Evolutionary conservation across 2,113 vertebrate species (phyloP), one percentile per base, ranked within the genome.

Genomic region (Eurypyga helias): DNA sequence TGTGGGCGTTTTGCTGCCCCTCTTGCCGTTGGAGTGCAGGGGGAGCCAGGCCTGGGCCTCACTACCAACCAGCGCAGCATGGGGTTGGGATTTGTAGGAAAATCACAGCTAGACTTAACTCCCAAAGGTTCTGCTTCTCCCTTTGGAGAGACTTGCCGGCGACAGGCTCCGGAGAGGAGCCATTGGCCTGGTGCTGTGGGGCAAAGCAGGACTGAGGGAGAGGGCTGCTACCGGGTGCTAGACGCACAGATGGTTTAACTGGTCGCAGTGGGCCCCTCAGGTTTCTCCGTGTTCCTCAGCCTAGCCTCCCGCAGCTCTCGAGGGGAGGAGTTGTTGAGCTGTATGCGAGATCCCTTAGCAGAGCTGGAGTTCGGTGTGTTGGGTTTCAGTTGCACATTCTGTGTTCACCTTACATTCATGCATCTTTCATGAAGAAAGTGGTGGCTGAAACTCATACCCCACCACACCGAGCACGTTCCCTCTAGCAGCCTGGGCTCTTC

Each of bases 341-440:
- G 6, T 25, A 0, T 6, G 25, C 0, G 0, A 17, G 54, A 11
- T 34, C 14, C 20, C 38, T 70, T 2, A 8, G 29, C 16, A 1
- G 36, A 8, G 38, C 0, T 19, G 21, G 4, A 36, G 17, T 31
- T 58, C 28, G 20, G 29, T 11, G 31, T 23, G 0, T 3, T 31
- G 90, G 78, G 60, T 88, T 70, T 14, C 8, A 61, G 67, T 76
- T 89, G 33, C 84, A 16, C 14, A 2, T 62, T 77, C 69, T 60
- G 19, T 33, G 75, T 34, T 87, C 77, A 71, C 41, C 71, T 95
- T 33, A 10, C 57, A 7, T 34, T 93, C 73, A 16, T 85, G 54
- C 64, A 89, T 96, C 73, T 93, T 96, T 67, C n/a, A 51, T 58
- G 17, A 83, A 13, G 24, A 45, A 49, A 76, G 87, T 6, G 1